These are phyloP conservation scores for Thysanoteuthis rhombus DNA, from an alignment of 2,888 invertebrate species.

Conservation along the genomic window DNA sequence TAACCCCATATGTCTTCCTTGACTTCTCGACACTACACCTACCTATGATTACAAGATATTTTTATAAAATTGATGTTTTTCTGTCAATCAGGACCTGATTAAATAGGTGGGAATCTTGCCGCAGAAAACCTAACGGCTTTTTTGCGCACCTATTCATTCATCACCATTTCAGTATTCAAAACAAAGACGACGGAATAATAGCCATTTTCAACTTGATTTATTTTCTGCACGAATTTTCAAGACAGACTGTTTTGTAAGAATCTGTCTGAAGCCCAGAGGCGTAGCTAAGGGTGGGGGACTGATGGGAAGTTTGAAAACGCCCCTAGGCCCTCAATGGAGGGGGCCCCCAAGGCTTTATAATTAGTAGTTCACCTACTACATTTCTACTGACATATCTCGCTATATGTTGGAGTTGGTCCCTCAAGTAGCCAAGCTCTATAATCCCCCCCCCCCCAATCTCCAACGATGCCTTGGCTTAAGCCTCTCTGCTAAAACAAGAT, in stretches of 20 bases:
- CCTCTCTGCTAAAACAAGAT: not conserved
- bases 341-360: no score
- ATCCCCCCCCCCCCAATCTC: no score
- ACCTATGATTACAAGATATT: not conserved
- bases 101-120: not conserved
- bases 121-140: not conserved
- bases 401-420: no score
- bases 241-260: not conserved
- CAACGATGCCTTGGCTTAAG: no score
- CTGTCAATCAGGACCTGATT: not conserved
- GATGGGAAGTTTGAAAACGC: no score
- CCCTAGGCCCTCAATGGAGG: no score
- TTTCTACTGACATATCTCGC: no score
- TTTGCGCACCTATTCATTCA: not conserved
- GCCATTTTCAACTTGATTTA: not conserved
- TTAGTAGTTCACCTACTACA: no score
- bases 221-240: not conserved
- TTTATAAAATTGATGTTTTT: not conserved
- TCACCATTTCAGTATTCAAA: not conserved
- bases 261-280: no score
- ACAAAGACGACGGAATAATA: not conserved
- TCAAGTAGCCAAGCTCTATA: no score
- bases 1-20: not conserved
- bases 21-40: not conserved
- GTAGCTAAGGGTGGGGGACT: no score